Conservation (phyloP, 2,888 invertebrate genomes). For the Phlogophora meticulosa region DNA sequence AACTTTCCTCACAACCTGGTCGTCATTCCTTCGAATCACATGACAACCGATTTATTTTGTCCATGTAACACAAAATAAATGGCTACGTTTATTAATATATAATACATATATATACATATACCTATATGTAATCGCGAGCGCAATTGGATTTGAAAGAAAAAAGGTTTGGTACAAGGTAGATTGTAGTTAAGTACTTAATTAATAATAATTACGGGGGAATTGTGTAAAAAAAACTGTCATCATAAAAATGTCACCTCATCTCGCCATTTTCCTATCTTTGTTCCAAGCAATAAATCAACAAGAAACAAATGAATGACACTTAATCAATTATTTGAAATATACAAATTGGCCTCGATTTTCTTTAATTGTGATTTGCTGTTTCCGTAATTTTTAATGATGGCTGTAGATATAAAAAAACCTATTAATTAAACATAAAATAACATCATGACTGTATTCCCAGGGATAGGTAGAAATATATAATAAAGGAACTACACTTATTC, state of each 20-base stretch:
- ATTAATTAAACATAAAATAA: background rate
- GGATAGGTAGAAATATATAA: too few species aligned
- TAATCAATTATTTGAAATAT: constrained; percentile 33
- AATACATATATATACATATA: too few species aligned
- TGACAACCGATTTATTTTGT: too few species aligned
- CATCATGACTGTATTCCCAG: background rate
- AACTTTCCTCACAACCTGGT: too few species aligned
- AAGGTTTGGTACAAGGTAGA: too few species aligned
- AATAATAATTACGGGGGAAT: constrained; percentile 19
- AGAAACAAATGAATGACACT: constrained; percentile 34
- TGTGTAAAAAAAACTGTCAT: constrained; percentile 22
- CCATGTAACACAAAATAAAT: too few species aligned
- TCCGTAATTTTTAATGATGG: constrained; percentile 14
- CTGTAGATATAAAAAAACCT: background rate
- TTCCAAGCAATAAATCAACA: constrained; percentile 41
- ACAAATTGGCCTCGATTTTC: constrained; percentile 38
- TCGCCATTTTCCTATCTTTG: constrained; percentile 38
- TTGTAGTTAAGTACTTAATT: too few species aligned
- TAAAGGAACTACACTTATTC: too few species aligned
- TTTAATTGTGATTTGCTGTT: constrained; percentile 32
- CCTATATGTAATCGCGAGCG: too few species aligned
- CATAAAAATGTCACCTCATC: constrained; percentile 31
- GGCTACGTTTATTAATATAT: too few species aligned
- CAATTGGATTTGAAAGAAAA: too few species aligned
- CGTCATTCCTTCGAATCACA: too few species aligned